A percentile compares a stretch with the other conserved stretches of the same genome.
Conservation (phyloP, 1,140 invertebrate genomes). For the Sitobion miscanthi region DNA sequence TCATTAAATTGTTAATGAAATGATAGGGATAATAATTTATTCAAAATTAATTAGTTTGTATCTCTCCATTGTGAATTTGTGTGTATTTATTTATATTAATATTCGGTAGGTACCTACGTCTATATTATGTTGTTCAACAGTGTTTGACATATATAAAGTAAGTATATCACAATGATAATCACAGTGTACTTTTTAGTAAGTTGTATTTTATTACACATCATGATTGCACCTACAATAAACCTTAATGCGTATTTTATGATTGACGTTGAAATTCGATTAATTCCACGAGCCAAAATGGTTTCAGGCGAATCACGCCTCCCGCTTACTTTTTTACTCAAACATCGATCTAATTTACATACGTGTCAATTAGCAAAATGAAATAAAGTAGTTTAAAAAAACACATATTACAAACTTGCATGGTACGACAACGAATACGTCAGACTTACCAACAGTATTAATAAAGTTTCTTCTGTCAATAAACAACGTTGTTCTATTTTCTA, state of each 20-base stretch:
- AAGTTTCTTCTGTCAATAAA: background rate
- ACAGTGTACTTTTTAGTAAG: background rate
- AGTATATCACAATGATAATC: background rate
- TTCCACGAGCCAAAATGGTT: constrained; percentile 32
- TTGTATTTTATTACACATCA: constrained; percentile 4
- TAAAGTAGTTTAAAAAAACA: background rate
- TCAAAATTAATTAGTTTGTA: background rate
- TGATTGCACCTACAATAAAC: background rate
- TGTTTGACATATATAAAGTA: background rate
- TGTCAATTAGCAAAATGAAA: constrained; percentile 41
- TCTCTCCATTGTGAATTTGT: background rate
- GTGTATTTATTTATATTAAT: background rate
- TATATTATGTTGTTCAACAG: background rate
- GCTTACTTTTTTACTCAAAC: constrained; percentile 24
- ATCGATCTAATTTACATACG: constrained; percentile 34
- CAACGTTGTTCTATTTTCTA: background rate
- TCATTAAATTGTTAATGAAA: background rate
- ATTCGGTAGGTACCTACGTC: background rate
- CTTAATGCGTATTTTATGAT: background rate
- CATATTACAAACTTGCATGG: background rate
- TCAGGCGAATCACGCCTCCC: constrained; percentile 36
- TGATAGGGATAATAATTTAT: background rate
- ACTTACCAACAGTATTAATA: background rate
- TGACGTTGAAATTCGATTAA: constrained; percentile 47
- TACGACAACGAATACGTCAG: background rate